Percentiles rank a stretch among this genome's conserved stretches.
These are phyloP conservation scores for mouse (Mus musculus) DNA, from an alignment of 2,113 vertebrate species.

Conservation along the genomic window GRCm39 chr17:89087001-89087500, in stretches of 20 bases:
- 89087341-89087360: background rate
- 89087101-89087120: background rate
- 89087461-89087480: background rate
- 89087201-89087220: conserved; percentile 53
- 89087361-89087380: background rate
- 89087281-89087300: conserved; percentile 46
- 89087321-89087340: background rate
- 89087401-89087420: background rate
- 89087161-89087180: conserved; percentile 51
- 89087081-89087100: conserved; percentile 24
- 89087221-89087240: conserved; percentile 47
- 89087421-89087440: background rate
- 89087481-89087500: background rate
- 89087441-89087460: background rate
- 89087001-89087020: conserved; percentile 50
- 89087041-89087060: conserved; percentile 29
- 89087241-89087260: conserved; percentile 45
- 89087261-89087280: conserved; percentile 57
- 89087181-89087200: conserved; percentile 53
- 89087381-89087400: conserved; percentile 40
- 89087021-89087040: conserved; percentile 62
- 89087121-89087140: conserved; percentile 29
- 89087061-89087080: conserved; percentile 53
- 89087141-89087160: conserved; percentile 34
- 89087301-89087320: background rate